These are phyloP conservation scores for Dendroctonus ponderosae DNA, from an alignment of 1,140 invertebrate genomes.

Conservation along the genomic window DNA sequence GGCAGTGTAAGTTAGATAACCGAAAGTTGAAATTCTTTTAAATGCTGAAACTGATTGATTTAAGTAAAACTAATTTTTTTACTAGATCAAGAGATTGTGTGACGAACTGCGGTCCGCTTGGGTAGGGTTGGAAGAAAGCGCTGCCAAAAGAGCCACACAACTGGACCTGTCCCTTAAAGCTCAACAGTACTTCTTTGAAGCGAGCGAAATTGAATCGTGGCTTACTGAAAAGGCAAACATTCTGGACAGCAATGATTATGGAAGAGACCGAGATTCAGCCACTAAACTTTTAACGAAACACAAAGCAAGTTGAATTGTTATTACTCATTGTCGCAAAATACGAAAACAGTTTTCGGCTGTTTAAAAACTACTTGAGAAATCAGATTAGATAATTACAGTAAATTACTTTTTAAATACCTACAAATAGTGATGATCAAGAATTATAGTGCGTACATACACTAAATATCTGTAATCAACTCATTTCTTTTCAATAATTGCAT, in stretches of 20 bases:
- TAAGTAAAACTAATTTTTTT: slow-evolving; percentile 2
- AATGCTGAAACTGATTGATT: not conserved
- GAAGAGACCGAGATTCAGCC: slow-evolving; percentile 83
- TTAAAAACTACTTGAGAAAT: too few relatives aligned
- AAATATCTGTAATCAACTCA: too few relatives aligned
- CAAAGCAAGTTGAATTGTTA: slow-evolving; percentile 60
- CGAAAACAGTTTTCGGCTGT: not conserved
- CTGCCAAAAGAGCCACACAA: slow-evolving; percentile 69
- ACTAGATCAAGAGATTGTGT: slow-evolving; percentile 65
- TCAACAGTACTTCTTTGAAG: slow-evolving; percentile 88
- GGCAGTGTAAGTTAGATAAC: slow-evolving; percentile 58
- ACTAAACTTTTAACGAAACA: slow-evolving; percentile 90
- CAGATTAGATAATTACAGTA: too few relatives aligned
- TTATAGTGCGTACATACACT: too few relatives aligned
- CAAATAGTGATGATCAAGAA: too few relatives aligned
- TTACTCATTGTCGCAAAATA: not conserved
- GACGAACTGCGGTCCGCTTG: slow-evolving; percentile 65
- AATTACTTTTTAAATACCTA: too few relatives aligned
- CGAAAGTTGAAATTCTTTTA: not conserved
- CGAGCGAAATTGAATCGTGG: slow-evolving; percentile 91
- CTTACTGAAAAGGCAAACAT: slow-evolving; percentile 83
- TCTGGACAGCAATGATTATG: slow-evolving; percentile 78
- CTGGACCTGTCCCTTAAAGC: slow-evolving; percentile 83
- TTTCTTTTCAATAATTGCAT: too few relatives aligned
- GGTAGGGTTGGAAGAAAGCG: slow-evolving; percentile 67